Evolutionary conservation across 2,888 invertebrate genomes (phyloP).

Genomic region (Automeris io): DNA sequence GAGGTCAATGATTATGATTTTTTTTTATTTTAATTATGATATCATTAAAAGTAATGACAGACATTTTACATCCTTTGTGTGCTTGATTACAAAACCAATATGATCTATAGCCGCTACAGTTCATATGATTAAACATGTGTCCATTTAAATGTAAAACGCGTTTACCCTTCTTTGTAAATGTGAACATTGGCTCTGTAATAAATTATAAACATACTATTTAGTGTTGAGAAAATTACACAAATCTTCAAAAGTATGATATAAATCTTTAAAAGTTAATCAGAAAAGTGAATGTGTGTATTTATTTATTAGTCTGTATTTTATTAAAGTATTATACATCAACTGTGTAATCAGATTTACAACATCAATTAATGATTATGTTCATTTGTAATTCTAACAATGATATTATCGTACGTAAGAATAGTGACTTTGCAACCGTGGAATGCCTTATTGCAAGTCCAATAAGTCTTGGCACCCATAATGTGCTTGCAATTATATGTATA

Average conservation of each 20-base stretch:
- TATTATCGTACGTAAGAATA: constrained; percentile 16
- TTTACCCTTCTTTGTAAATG: constrained; percentile 14
- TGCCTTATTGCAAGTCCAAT: constrained; percentile 26
- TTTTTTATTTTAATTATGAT: constrained; percentile 18
- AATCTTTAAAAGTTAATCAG: no score
- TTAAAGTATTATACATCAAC: background rate
- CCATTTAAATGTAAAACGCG: constrained; percentile 13
- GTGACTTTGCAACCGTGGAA: constrained; percentile 23
- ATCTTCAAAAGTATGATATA: no score
- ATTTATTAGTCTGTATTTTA: no score
- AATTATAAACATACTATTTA: no score
- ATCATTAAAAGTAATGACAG: constrained; percentile 21
- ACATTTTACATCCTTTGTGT: constrained; percentile 21
- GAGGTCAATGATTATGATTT: constrained; percentile 15
- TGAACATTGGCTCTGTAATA: constrained; percentile 3
- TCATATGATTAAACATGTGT: constrained; percentile 16
- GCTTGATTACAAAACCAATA: constrained; percentile 30
- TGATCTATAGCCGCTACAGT: constrained; percentile 6
- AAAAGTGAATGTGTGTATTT: no score
- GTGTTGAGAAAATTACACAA: no score
- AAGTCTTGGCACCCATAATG: constrained; percentile 14
- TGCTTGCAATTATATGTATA: constrained; percentile 32
- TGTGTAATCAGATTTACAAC: no score
- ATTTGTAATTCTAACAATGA: constrained; percentile 16
- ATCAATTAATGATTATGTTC: constrained; percentile 18